phyloP scores from a whole-genome alignment of 1,140 invertebrate genomes.

The Paraescarpia echinospica region DNA sequence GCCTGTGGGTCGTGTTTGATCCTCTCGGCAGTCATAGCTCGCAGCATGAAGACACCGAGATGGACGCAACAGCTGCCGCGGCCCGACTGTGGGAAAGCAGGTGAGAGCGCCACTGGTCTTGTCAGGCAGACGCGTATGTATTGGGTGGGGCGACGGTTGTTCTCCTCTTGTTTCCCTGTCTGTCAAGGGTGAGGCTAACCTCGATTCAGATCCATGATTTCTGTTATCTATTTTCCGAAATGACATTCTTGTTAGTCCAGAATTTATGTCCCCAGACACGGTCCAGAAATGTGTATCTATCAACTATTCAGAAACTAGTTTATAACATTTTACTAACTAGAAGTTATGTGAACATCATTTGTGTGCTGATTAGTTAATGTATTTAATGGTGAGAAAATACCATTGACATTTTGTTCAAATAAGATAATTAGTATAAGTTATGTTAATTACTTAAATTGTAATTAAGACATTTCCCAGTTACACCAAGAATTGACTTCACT shows the following conservation, averaged over 20 bases:
- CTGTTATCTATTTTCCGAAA: no score
- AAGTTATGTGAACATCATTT: not conserved
- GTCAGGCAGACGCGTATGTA: not conserved
- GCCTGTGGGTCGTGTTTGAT: conserved; percentile 77
- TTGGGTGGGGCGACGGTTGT: not conserved
- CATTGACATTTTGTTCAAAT: not conserved
- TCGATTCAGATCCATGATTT: no score
- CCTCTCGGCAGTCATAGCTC: conserved; percentile 63
- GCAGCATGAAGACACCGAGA: conserved; percentile 31
- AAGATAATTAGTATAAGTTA: not conserved
- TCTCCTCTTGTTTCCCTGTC: no score
- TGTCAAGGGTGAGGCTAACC: no score
- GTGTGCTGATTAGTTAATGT: not conserved
- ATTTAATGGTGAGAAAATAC: not conserved
- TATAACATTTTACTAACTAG: not conserved
- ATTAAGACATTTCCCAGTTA: no score
- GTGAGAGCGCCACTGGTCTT: conserved; percentile 54
- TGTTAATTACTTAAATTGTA: no score
- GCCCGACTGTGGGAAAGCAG: conserved; percentile 59
- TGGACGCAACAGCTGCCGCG: conserved; percentile 62
- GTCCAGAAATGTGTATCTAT: not conserved
- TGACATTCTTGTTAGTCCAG: not conserved
- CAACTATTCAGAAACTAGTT: not conserved
- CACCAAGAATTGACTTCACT: no score
- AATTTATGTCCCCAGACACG: not conserved